Conservation (phyloP, 2,888 invertebrate genomes). For the Hydropsyche betteni region DNA sequence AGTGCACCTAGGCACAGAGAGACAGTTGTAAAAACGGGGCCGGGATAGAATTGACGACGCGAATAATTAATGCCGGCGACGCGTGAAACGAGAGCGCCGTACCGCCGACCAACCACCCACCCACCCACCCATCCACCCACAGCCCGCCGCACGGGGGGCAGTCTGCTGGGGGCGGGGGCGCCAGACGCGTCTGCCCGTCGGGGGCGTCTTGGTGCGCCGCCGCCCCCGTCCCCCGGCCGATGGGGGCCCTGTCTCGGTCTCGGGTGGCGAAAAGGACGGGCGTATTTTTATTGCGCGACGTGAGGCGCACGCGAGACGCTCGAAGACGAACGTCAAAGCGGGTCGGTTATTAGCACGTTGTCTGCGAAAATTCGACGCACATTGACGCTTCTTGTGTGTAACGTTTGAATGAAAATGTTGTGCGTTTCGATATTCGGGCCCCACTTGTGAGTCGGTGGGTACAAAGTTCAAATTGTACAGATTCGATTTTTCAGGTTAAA, state of each 20-base stretch:
- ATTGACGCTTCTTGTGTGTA: too few relatives aligned
- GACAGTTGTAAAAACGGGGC: conserved; percentile 21
- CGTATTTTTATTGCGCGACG: too few relatives aligned
- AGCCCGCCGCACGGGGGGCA: conserved; percentile 29
- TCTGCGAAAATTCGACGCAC: too few relatives aligned
- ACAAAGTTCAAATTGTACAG: too few relatives aligned
- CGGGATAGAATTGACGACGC: conserved; percentile 47
- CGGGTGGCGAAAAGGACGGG: too few relatives aligned
- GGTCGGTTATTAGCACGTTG: too few relatives aligned
- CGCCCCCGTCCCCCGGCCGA: background rate
- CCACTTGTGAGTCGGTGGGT: too few relatives aligned
- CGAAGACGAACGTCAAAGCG: too few relatives aligned
- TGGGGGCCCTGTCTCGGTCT: too few relatives aligned
- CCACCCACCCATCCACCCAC: conserved; percentile 22
- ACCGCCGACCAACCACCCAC: conserved; percentile 17
- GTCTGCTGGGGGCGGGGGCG: conserved; percentile 5
- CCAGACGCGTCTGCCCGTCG: conserved; percentile 33
- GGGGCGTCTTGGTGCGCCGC: conserved; percentile 17
- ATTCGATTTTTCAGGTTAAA: conserved; percentile 4
- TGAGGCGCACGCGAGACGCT: too few relatives aligned
- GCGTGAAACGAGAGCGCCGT: conserved; percentile 46
- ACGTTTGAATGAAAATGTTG: too few relatives aligned
- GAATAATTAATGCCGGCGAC: conserved; percentile 49
- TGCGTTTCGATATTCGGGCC: too few relatives aligned
- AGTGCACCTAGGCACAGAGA: conserved; percentile 14